These are phyloP conservation scores for Sciurus niger DNA, from an alignment of 2,113 vertebrate genomes.

Conservation along the genomic window DNA sequence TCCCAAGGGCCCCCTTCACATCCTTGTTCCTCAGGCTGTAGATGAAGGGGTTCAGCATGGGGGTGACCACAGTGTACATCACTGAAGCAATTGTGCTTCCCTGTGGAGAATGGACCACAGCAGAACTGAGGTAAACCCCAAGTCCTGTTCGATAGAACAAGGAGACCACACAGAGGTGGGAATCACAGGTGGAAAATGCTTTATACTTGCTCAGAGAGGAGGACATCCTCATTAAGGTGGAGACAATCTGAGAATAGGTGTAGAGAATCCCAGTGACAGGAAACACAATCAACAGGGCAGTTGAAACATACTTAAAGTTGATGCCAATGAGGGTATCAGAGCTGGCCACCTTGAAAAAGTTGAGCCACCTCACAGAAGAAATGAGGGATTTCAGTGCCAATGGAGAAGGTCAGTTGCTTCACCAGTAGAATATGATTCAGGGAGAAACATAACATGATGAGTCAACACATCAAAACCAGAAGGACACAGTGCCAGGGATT, in stretches of 20 bases:
- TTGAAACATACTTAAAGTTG: not conserved
- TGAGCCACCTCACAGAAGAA: conserved; percentile 47
- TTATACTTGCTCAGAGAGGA: conserved; percentile 11
- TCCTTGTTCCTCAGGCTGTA: not conserved
- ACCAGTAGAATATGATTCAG: not conserved
- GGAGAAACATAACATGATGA: not conserved
- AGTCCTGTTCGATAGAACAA: not conserved
- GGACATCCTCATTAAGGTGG: not conserved
- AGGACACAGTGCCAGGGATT: too few relatives aligned
- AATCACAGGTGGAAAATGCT: conserved; percentile 68
- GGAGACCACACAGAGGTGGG: conserved; percentile 36
- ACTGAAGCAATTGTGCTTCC: not conserved
- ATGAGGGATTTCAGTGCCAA: not conserved
- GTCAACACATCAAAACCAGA: not conserved
- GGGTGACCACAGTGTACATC: conserved; percentile 55
- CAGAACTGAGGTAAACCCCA: conserved; percentile 47
- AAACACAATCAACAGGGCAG: not conserved
- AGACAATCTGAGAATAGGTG: conserved; percentile 54
- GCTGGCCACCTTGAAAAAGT: not conserved
- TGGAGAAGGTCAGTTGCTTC: not conserved
- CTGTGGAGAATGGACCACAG: not conserved
- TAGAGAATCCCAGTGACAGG: conserved; percentile 23
- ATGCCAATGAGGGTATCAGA: not conserved
- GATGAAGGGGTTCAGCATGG: conserved; percentile 59
- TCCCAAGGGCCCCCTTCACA: not conserved